Evolutionary conservation across 2,113 vertebrate species (phyloP), one percentile per base, ranked within the genome.

Genomic region (Oriolus oriolus): DNA sequence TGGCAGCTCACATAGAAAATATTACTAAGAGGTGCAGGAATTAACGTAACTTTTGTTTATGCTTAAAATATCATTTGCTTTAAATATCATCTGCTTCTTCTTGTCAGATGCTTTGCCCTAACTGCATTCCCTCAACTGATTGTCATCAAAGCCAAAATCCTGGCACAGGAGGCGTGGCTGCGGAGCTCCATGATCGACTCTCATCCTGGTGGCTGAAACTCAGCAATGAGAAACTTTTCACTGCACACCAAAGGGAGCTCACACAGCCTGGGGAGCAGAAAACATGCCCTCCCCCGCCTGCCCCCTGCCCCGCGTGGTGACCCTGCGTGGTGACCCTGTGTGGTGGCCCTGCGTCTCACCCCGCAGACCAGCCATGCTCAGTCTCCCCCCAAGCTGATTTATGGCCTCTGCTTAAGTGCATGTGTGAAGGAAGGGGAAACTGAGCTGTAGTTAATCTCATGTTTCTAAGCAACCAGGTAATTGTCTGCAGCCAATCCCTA

Each of bases 391-490:
- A 5, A 86, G 82, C 68, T 21, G 6, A 81, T 90, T 96, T 96
- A 74, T 1, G 1, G 78, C 87, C 56, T 84, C 44, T 89, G 64
- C 37, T 66, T 64, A 84, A 93, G 49, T 90, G 73, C 26, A 1
- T 80, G 28, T 85, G 65, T 27, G 22, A 66, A 96, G 68, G 76
- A 93, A 94, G 61, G 80, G 68, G 90, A 90, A 95, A 93, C 44
- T 78, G 95, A 95, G 73, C 93, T 82, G 57, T 35, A 54, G 90
- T 87, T 96, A 96, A 93, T 95, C 76, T 90, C 47, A 10, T 16
- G 96, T 97, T 92, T 95, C 96, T 92, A 96, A 93, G 96, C 96
- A 96, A 96, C 96, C 90, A 96, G 93, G 96, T 96, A 96, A 90
- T 96, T 94, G 88, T 84, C 76, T 95, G 73, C 65, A 84, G 88